Percentiles rank a stretch among this genome's conserved stretches.
phyloP scores from a whole-genome alignment of 2,113 vertebrate genomes.

The Myotis lucifugus region DNA sequence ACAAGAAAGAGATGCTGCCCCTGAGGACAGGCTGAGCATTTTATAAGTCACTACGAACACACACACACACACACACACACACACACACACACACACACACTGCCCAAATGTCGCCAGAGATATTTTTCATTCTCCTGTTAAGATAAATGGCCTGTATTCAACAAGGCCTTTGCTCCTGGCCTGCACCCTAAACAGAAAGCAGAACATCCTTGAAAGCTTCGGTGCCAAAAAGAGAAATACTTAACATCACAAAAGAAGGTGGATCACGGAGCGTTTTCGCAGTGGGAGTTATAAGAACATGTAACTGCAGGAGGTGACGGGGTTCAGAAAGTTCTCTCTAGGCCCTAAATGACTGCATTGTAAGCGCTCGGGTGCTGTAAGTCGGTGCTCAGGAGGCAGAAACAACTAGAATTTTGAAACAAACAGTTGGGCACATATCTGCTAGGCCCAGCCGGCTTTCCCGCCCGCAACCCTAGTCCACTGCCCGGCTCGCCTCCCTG shows the following conservation, averaged over 20 bases:
- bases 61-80: background rate
- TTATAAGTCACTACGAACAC: background rate
- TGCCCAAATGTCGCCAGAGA: background rate
- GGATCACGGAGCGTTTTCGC: background rate
- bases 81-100: constrained; percentile 8
- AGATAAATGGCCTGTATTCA: background rate
- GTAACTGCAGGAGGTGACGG: background rate
- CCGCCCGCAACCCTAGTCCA: background rate
- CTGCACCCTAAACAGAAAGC: constrained; percentile 32
- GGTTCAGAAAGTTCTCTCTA: background rate
- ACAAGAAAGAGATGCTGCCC: background rate
- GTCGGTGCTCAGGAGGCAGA: background rate
- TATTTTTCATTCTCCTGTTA: background rate
- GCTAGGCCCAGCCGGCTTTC: background rate
- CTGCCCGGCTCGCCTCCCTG: accelerated
- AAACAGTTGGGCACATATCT: background rate
- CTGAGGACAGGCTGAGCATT: background rate
- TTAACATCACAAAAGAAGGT: background rate
- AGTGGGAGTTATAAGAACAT: background rate
- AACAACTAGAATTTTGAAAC: background rate
- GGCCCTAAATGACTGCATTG: background rate
- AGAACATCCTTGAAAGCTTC: constrained; percentile 22
- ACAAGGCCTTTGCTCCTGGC: constrained; percentile 44
- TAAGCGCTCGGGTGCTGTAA: background rate
- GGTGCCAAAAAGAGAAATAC: background rate